Base-by-base conservation (phyloP, 2,797 vertebrate genomes). In the Clamator glandarius region DNA sequence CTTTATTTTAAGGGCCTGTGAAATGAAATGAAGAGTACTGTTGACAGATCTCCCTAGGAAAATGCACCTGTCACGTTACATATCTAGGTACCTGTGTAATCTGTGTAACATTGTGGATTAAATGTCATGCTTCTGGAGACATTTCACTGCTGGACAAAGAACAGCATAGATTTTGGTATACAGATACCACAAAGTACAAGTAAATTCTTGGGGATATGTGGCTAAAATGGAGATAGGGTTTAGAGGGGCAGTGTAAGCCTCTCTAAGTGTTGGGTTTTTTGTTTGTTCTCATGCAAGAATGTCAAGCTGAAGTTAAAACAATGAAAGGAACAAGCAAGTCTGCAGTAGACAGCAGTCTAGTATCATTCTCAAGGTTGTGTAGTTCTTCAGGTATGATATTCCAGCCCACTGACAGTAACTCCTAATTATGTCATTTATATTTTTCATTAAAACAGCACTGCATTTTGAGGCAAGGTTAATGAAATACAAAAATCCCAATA, bases 381-480 rank as follows among this genome's bases (percentile, higher is more conserved):
- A 25, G 10, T 42, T 92, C 21, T 73, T n/a, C 15, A 59, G 24
- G 5, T 48, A 39, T 26, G 19, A 52, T 44, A 73, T 46, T 82
- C 21, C 26, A 48, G 15, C 61, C 17, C 14, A 77, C 51, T 76
- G 41, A 57, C 33, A 76, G 29, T 77, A 85, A 54, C 28, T 70
- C 8, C 23, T 52, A 85, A 80, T 73, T 63, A 55, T 19, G 17
- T 74, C 28, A 63, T 42, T 91, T 81, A 1, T 6, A 63, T 14
- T 74, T 89, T 69, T 76, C 42, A 79, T 87, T 76, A 82, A 69
- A 84, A 50, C 8, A 51, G 44, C 79, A 17, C 10, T 59, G 21
- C 11, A 29, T 87, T 91, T 82, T 76, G 16, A 83, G 44, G 14
- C 15, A 70, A 91, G 31, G 26, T 61, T 89, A 89, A 80, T 87